Base-by-base conservation (phyloP, 2,797 vertebrate species). In the Balearica regulorum region DNA sequence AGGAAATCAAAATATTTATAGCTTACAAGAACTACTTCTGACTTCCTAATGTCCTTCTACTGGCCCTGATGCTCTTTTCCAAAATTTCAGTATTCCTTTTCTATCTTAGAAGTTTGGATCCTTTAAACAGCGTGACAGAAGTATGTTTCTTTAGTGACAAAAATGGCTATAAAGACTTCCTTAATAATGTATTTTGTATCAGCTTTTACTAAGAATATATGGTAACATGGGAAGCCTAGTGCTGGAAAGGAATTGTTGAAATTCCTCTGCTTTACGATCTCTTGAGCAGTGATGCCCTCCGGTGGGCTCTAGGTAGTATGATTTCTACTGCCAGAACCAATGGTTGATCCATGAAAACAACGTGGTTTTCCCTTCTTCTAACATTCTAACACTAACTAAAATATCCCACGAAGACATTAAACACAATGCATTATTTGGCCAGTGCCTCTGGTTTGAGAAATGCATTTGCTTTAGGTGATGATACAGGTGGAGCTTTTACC, bases 261-360 rank as follows among this genome's bases (percentile, higher is more conserved):
- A 11, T 1, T 0, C 10, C 33, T 48, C 48, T 60, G 51, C 4
- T 37, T 26, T 65, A 9, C 64, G 82, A 97, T 98, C 93, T 75
- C 93, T 94, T 80, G 86, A 94, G 92, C 95, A 96, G 94, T 24
- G 96, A 95, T 97, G 98, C 98, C 98, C 97, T 96, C 98, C 93
- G 89, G 97, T 98, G 98, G 98, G 44, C n/a, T 73, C 31, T 19
- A 8, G 16, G 18, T 51, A 43, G 35, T 48, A 90, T 25, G 70
- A 43, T 68, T 88, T 78, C 48, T 75, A n/a, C 46, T 55, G 72
- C 86, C 94, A 71, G 10, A 92, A 26, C 18, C 8, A 37, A 84
- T 29, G 58, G 44, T 86, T 79, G 57, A 24, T 28, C 60, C 53
- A 24, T 62, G 11, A 54, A 65, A 68, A 55, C 1, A 0, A 60